Conservation (phyloP, 2,797 vertebrate species). For the Eulemur coronatus region DNA sequence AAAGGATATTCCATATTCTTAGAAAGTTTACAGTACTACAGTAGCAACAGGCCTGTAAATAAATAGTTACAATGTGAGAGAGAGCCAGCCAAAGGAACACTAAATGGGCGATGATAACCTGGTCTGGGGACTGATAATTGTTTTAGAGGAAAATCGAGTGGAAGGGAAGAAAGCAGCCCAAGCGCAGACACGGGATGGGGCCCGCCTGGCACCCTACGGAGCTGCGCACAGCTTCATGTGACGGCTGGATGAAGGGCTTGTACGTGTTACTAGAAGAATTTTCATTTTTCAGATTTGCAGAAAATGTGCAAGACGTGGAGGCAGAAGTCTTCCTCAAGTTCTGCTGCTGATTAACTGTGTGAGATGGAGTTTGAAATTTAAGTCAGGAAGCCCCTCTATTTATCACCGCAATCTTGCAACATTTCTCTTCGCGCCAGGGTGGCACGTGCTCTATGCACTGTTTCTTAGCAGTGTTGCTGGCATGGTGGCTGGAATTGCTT, state of each 20-base stretch:
- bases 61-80: background rate
- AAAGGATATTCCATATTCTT: background rate
- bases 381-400: background rate
- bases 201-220: background rate
- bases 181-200: background rate
- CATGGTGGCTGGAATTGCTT: background rate
- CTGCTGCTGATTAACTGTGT: background rate
- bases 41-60: background rate
- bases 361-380: background rate
- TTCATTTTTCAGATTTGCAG: background rate
- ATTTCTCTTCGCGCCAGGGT: accelerated
- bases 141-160: background rate
- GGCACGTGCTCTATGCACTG: accelerated
- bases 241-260: background rate
- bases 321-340: background rate
- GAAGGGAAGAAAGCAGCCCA: background rate
- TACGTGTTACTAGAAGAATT: background rate
- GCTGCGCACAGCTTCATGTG: accelerated
- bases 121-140: background rate
- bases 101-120: background rate
- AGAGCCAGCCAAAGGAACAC: background rate
- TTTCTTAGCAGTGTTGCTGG: background rate
- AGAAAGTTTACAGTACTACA: background rate
- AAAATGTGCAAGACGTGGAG: background rate
- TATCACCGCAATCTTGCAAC: background rate